phyloP scores from a whole-genome alignment of 2,113 vertebrate genomes.

The Dipodomys stephensi region DNA sequence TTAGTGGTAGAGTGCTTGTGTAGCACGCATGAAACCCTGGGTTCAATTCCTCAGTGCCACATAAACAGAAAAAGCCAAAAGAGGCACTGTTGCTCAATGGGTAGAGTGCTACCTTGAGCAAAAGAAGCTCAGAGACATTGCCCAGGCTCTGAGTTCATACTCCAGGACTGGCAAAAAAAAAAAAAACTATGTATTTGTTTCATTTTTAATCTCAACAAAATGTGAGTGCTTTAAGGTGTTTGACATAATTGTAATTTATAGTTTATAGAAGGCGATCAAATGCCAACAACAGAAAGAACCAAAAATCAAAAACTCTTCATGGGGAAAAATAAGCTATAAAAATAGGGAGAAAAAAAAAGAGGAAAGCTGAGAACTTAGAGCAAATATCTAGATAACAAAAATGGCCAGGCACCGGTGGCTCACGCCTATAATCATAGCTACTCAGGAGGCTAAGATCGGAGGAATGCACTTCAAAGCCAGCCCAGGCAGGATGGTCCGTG shows the following conservation, averaged over 20 bases:
- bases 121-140: no score
- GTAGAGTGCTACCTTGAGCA: no score
- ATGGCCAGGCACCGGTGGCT: not conserved
- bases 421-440: no score
- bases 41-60: no score
- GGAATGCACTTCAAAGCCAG: no score
- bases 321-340: not conserved
- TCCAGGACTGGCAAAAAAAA: not conserved
- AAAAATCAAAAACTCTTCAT: not conserved
- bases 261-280: not conserved
- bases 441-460: no score
- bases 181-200: not conserved
- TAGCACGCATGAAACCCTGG: no score
- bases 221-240: not conserved
- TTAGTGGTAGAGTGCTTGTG: no score
- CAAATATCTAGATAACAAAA: not conserved
- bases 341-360: not conserved
- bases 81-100: no score
- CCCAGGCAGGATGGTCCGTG: no score
- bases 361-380: not conserved
- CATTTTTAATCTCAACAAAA: not conserved
- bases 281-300: not conserved
- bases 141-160: no score
- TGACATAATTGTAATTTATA: not conserved
- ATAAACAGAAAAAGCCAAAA: no score